Conservation (phyloP, 30 jellyfish, hydroid and myxozoan genomes). For the Chrysaora quinquecirrha region DNA sequence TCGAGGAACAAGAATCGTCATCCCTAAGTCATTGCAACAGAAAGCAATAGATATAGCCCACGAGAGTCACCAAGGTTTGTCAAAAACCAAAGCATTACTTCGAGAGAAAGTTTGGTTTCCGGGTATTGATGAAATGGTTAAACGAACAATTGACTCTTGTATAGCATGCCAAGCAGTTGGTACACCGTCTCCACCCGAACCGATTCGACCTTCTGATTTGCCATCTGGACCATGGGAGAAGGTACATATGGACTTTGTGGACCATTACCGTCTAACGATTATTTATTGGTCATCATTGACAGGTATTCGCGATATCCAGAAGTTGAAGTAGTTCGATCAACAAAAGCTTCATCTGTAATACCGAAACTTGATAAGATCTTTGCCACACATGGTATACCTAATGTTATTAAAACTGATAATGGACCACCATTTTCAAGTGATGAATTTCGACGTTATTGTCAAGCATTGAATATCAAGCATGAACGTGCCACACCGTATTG, state of each 20-base stretch:
- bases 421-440: conserved; percentile 20
- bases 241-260: neutral
- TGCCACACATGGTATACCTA: conserved; percentile 1
- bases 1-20: conserved; percentile 14
- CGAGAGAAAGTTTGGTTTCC: no score
- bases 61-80: conserved; percentile 1
- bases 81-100: conserved; percentile 23
- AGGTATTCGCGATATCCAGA: no score
- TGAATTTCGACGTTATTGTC: neutral
- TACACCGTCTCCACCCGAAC: neutral
- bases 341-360: no score
- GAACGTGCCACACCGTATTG: neutral
- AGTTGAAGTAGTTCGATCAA: no score
- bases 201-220: neutral
- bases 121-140: no score
- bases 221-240: neutral
- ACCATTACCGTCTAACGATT: neutral
- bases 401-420: conserved; percentile 8
- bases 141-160: neutral
- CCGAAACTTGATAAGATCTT: no score
- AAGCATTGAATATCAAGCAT: conserved; percentile 9
- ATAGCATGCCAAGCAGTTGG: conserved; percentile 15
- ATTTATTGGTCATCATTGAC: neutral
- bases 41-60: conserved; percentile 16
- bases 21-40: conserved; percentile 19